Conservation (phyloP, 2,888 invertebrate genomes). For the Ceraclea dissimilis region DNA sequence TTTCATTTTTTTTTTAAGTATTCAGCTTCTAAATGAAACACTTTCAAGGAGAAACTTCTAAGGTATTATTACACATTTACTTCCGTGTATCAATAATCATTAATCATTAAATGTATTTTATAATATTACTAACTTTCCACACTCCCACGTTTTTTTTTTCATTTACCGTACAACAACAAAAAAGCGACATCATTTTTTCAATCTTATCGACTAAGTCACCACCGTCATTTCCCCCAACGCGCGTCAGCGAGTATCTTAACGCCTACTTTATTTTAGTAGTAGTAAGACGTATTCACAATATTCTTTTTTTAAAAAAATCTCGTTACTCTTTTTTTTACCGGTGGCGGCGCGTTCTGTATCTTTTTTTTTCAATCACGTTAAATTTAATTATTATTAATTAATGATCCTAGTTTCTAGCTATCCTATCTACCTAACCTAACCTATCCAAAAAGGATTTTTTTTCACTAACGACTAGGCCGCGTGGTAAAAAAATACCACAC, state of each 20-base stretch:
- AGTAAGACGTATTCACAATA: too few relatives aligned
- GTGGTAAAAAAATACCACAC: constrained; percentile 47
- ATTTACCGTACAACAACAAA: too few relatives aligned
- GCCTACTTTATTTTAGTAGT: too few relatives aligned
- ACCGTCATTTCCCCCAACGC: too few relatives aligned
- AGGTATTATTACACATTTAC: not conserved
- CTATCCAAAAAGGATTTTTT: constrained; percentile 41
- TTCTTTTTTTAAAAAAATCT: too few relatives aligned
- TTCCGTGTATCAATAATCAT: not conserved
- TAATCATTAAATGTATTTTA: not conserved
- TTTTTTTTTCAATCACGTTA: not conserved
- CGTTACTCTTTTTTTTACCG: too few relatives aligned
- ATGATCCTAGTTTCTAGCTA: constrained; percentile 35
- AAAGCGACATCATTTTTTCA: constrained; percentile 42
- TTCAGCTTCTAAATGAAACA: constrained; percentile 21
- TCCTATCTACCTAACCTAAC: constrained; percentile 51
- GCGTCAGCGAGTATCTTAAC: too few relatives aligned
- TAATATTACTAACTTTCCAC: constrained; percentile 33
- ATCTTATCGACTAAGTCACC: too few relatives aligned
- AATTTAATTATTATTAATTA: not conserved
- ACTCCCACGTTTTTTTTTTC: constrained; percentile 39
- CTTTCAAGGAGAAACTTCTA: constrained; percentile 11
- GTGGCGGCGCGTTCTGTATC: not conserved
- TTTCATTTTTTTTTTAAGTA: constrained; percentile 24
- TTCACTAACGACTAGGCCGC: constrained; percentile 48